Conservation (phyloP, 2,797 vertebrate species). For the Artibeus jamaicensis region DNA sequence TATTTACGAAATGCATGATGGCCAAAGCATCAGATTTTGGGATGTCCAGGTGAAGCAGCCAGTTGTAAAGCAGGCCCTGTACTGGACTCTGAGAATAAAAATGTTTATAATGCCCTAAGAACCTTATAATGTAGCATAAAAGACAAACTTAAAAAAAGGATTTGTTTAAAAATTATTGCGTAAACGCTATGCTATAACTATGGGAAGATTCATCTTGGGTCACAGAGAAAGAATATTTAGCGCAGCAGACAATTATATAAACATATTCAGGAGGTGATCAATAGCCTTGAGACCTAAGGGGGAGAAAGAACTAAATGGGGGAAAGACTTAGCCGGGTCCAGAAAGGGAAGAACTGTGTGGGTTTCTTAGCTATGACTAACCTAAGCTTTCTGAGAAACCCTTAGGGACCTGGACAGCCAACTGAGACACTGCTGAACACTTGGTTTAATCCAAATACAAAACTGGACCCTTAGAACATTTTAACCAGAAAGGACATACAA, state of each 20-base stretch:
- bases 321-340: not conserved
- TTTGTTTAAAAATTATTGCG: not conserved
- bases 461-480: not conserved
- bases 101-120: not conserved
- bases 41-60: not conserved
- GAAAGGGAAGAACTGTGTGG: accelerated
- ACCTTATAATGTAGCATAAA: not conserved
- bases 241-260: not conserved
- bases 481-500: not conserved
- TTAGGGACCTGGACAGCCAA: not conserved
- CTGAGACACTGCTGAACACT: not conserved
- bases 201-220: not conserved
- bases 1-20: not conserved
- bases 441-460: not conserved
- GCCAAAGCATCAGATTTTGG: not conserved
- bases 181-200: not conserved
- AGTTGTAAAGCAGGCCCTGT: not conserved
- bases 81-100: not conserved
- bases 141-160: not conserved
- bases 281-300: not conserved
- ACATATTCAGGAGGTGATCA: not conserved
- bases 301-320: too few relatives aligned
- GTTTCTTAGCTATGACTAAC: not conserved
- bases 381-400: not conserved
- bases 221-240: not conserved